Conservation (phyloP, 2,797 vertebrate species). For the Sus cebifrons region DNA sequence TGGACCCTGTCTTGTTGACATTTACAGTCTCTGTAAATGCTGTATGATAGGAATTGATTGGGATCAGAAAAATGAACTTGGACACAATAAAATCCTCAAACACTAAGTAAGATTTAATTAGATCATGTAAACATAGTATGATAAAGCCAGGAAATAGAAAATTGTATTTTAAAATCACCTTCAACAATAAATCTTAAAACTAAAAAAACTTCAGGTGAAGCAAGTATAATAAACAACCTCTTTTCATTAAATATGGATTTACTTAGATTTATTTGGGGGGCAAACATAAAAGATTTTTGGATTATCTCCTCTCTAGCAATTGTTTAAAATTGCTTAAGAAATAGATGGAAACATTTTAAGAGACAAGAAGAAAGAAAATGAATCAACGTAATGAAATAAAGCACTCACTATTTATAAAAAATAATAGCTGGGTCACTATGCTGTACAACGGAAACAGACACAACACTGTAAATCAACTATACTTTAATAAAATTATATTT, state of each 20-base stretch:
- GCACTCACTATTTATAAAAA: background rate
- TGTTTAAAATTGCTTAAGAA: background rate
- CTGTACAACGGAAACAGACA: too few species aligned
- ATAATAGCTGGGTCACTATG: background rate
- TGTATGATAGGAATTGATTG: conserved; percentile 46
- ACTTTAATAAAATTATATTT: too few species aligned
- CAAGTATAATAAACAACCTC: background rate
- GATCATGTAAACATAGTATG: background rate
- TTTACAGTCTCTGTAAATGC: background rate
- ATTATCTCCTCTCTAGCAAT: background rate
- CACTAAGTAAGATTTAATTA: conserved; percentile 66
- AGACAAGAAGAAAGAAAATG: background rate
- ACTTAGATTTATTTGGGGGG: conserved; percentile 20
- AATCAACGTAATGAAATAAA: background rate
- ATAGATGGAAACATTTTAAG: background rate
- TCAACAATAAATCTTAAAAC: conserved; percentile 2
- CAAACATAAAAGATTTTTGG: background rate
- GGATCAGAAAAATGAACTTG: background rate
- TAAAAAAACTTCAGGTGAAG: conserved; percentile 59
- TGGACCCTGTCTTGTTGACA: background rate
- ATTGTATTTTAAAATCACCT: conserved; percentile 42
- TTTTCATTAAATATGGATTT: conserved; percentile 58
- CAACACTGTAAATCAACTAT: too few species aligned
- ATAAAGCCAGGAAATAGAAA: conserved; percentile 4
- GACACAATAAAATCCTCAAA: background rate